Conservation (phyloP, 2,113 vertebrate species). For the Festucalex cinctus region DNA sequence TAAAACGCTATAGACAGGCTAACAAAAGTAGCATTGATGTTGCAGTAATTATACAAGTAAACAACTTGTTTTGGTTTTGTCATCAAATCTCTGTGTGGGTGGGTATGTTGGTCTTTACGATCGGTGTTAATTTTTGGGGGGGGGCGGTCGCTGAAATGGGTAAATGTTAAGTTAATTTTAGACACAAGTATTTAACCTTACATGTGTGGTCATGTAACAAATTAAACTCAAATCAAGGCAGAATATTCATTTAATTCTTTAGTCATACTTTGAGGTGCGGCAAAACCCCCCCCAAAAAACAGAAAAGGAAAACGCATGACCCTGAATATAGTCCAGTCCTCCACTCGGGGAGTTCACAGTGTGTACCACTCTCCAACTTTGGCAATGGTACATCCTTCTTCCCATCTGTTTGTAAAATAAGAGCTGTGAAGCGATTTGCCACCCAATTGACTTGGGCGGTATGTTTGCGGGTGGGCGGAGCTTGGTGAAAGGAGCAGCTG, state of each 20-base stretch:
- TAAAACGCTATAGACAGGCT: no score
- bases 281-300: slow-evolving; percentile 42
- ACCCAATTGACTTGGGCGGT: slow-evolving; percentile 48
- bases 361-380: slow-evolving; percentile 51
- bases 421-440: slow-evolving; percentile 42
- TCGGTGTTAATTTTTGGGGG: no score
- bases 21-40: no score
- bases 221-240: no score
- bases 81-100: neutral
- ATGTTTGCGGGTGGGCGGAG: slow-evolving; percentile 23
- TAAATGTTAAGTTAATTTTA: no score
- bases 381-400: slow-evolving; percentile 55
- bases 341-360: slow-evolving; percentile 57
- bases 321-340: slow-evolving; percentile 46
- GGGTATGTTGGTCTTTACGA: no score
- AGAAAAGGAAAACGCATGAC: slow-evolving; percentile 41
- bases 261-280: slow-evolving; percentile 9
- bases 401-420: slow-evolving; percentile 71
- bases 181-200: no score
- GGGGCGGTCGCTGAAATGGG: no score
- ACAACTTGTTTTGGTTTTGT: no score
- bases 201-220: no score
- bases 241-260: neutral
- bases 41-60: no score
- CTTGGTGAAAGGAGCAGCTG: slow-evolving; percentile 37